Percentiles rank a stretch among this genome's conserved stretches.
These are phyloP conservation scores for Amniataba percoides DNA, from an alignment of 2,797 vertebrate genomes.

Conservation along the genomic window DNA sequence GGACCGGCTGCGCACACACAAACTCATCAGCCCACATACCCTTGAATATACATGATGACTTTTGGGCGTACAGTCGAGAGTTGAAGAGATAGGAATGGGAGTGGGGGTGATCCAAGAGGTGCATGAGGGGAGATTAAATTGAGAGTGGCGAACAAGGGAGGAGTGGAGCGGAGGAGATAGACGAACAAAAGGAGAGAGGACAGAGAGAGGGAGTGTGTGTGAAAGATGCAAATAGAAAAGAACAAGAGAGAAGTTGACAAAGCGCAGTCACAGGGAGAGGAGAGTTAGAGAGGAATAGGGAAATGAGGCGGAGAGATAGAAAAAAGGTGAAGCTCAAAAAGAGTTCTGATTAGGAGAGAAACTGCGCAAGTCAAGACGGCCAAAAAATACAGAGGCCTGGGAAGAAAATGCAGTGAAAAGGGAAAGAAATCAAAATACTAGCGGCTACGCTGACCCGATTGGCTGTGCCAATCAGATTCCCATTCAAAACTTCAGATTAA, in stretches of 20 bases:
- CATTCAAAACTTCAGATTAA: conserved; percentile 6
- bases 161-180: conserved; percentile 24
- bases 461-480: not conserved
- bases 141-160: conserved; percentile 28
- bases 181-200: conserved; percentile 40
- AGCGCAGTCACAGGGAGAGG: conserved; percentile 50
- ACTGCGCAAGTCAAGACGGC: not conserved
- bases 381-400: not conserved
- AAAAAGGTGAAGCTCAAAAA: conserved; percentile 35
- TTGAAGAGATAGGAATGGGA: conserved; percentile 19
- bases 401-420: not conserved
- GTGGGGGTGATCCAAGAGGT: conserved; percentile 9
- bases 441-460: not conserved
- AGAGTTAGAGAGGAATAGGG: conserved; percentile 29
- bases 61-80: conserved; percentile 26
- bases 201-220: conserved; percentile 47
- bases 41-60: conserved; percentile 48
- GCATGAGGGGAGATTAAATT: conserved; percentile 17
- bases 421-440: not conserved
- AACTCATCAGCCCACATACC: conserved; percentile 39
- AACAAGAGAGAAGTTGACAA: conserved; percentile 66
- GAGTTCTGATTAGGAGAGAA: conserved; percentile 18
- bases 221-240: conserved; percentile 66
- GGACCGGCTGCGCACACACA: conserved; percentile 25
- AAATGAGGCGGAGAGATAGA: conserved; percentile 48